Evolutionary conservation across 2,888 invertebrate species (phyloP), one percentile per base, ranked within the genome.

Genomic region (Ametastegia equiseti): DNA sequence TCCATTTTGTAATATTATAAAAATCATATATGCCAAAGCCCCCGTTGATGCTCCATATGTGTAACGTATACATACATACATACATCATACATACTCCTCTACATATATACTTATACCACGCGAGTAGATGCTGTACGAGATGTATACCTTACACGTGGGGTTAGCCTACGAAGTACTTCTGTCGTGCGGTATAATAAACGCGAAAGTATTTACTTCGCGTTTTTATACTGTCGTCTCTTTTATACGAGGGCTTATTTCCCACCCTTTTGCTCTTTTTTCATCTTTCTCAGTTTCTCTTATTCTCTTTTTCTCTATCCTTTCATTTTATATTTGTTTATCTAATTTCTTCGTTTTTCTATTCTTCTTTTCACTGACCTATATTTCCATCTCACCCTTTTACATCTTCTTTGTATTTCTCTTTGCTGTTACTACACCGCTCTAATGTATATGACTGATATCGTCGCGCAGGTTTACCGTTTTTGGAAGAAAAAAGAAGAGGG

Each of bases 131-230:
- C n/a, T n/a, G n/a, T n/a, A 30, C 15, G 30, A 33, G 15, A 15
- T 45, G 57, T 30, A 45, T 27, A 15, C 15, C n/a, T n/a, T n/a
- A 30, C 45, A 27, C 19, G 9, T 67, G 69, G 42, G 23, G 19
- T 69, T 69, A 69, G 42, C 69, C 19, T 71, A 71, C 71, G 45
- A 47, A 71, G 45, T 67, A 67, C 71, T 71, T 71, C 71, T 71
- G 71, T 71, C 75, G 50, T 71, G 54, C 33, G 33, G 81, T 78
- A 80, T 81, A 84, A 82, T 79, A 82, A 83, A 78, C 80, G 77
- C 67, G 80, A 81, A 65, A 63, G 75, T 83, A 81, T 81, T 83
- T 80, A 80, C 79, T 81, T 81, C 63, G 39, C 65, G 80, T 82
- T 81, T 80, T 81, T 75, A 50, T 75, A 54, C 36, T 36, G 19